Evolutionary conservation across 2,797 vertebrate species (phyloP).

Genomic region (Danio aesculapii): DNA sequence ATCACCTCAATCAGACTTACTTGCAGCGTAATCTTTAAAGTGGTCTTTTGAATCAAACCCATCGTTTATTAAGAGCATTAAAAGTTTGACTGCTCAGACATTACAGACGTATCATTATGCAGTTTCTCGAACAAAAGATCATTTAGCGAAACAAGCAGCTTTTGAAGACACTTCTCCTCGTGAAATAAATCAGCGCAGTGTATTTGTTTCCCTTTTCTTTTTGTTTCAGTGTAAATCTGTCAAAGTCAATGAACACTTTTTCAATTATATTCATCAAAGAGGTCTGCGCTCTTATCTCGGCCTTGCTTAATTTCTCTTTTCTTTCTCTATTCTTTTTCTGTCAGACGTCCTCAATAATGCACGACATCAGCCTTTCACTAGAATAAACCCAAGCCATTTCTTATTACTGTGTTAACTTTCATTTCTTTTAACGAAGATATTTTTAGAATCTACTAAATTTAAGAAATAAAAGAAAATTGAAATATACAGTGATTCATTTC

Average conservation of each 20-base stretch:
- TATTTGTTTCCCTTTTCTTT: constrained; percentile 2
- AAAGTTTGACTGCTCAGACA: constrained; percentile 12
- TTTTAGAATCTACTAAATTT: no score
- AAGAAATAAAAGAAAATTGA: no score
- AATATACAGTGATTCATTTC: no score
- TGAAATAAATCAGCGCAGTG: constrained; percentile 11
- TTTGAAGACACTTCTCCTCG: neutral
- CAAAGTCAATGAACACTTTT: constrained; percentile 29
- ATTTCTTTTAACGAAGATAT: neutral
- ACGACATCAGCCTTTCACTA: neutral
- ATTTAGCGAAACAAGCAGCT: constrained; percentile 19
- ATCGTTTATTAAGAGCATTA: constrained; percentile 11
- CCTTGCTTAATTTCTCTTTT: neutral
- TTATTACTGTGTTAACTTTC: neutral
- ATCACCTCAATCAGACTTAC: constrained; percentile 32
- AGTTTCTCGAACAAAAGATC: constrained; percentile 12
- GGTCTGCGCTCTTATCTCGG: neutral
- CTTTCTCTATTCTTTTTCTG: neutral
- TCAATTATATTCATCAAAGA: constrained; percentile 32
- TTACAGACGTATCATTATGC: neutral
- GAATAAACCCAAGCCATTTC: neutral
- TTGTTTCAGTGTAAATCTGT: constrained; percentile 21
- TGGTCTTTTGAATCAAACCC: constrained; percentile 11
- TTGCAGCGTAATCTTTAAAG: neutral
- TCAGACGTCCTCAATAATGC: neutral